Evolutionary conservation across 2,113 vertebrate species (phyloP), one percentile per base, ranked within the genome.

Genomic region (Gallinago undulata): DNA sequence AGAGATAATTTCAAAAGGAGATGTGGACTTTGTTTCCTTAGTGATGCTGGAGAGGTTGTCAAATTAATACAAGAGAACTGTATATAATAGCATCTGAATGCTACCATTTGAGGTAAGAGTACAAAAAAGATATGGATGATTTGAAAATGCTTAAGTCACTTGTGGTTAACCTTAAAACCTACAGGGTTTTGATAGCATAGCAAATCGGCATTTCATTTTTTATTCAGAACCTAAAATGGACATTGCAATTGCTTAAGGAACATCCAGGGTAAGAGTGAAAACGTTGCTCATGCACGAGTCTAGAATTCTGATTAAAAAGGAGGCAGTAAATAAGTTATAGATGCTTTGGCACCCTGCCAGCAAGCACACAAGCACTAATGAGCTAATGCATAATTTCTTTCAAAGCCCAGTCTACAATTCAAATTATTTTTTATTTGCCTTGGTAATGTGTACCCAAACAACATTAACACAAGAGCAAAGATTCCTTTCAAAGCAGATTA

Each of bases 11-110:
- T 92, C 37, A 30, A 51, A 76, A 76, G 67, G 45, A 83, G 30
- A 28, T 19, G 57, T 53, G 45, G 57, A 68, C 66, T 91, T 85
- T 83, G 47, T 79, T 93, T 92, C 67, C 35, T 39, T 86, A 75
- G 67, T 14, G 48, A 62, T 73, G 60, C 30, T 84, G 83, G 50
- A 75, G 45, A 94, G 30, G 9, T 3, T 64, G 57, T 69, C 39
- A 83, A 27, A 86, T 11, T 35, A 77, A 62, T 35, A 56, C 9
- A 33, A 30, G 87, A 1, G 11, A 85, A 51, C 27, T 60, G 39
- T 51, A 50, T 37, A 11, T 30, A 66, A 37, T 0, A 66, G 39
- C 33, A 73, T 35, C 47, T 76, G 75, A 62, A 39, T 27, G 33
- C 23, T 87, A 56, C 23, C 33, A 4, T 35, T 25, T 70, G 70